phyloP scores from a whole-genome alignment of 2,113 vertebrate genomes.

The Uria aalge region DNA sequence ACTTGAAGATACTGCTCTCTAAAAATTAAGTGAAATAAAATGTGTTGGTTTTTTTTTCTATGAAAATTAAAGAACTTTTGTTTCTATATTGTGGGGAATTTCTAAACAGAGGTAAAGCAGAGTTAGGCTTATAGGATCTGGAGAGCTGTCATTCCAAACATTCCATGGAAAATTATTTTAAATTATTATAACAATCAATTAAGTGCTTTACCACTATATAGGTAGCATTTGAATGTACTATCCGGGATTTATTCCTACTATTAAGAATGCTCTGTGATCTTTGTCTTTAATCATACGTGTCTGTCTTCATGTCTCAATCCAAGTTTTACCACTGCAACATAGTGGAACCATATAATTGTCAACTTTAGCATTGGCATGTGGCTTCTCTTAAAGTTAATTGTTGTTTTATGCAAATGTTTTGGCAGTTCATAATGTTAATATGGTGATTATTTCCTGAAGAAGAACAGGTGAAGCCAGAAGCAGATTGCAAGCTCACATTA shows the following conservation, averaged over 20 bases:
- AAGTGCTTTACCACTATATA: background rate
- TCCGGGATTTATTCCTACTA: background rate
- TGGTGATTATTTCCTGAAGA: constrained; percentile 21
- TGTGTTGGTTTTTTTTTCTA: background rate
- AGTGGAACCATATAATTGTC: background rate
- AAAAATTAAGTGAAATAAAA: background rate
- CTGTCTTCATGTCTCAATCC: background rate
- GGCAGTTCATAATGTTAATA: background rate
- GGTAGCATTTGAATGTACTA: background rate
- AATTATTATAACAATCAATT: background rate
- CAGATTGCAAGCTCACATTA: constrained; percentile 6
- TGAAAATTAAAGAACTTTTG: background rate
- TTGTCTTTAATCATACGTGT: background rate
- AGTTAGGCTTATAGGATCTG: background rate
- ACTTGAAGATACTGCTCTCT: background rate
- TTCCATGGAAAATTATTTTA: background rate
- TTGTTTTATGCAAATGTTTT: constrained; percentile 25
- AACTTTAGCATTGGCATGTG: background rate
- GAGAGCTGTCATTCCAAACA: background rate
- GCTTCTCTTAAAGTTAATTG: background rate
- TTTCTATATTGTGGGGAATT: background rate
- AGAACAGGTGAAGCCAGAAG: constrained; percentile 39
- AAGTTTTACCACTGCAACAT: background rate
- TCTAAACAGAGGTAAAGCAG: background rate
- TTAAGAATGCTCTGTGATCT: background rate